A percentile compares a stretch with the other conserved stretches of the same genome.
These are phyloP conservation scores for Tridacna gigas DNA, from an alignment of 2,888 invertebrate species.

Conservation along the genomic window DNA sequence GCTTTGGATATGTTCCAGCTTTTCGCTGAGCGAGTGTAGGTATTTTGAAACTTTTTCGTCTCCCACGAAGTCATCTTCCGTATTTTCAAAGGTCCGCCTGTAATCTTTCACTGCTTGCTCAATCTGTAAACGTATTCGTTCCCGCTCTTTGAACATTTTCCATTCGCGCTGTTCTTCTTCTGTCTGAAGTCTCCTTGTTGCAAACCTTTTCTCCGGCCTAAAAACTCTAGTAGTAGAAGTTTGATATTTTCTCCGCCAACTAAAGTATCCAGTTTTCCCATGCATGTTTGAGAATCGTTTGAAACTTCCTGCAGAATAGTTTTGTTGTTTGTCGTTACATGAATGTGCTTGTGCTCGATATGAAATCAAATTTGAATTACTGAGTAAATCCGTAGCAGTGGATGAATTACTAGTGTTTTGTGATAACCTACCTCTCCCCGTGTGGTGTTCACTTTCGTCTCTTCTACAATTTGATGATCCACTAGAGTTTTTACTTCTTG, in stretches of 20 bases:
- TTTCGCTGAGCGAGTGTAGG: slow-evolving; percentile 37
- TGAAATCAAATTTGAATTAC: too few relatives aligned
- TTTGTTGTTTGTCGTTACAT: too few relatives aligned
- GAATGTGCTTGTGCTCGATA: too few relatives aligned
- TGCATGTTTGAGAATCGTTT: not conserved
- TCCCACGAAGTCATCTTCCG: slow-evolving; percentile 33
- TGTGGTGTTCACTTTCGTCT: too few relatives aligned
- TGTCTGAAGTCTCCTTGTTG: slow-evolving; percentile 23
- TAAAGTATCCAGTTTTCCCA: slow-evolving; percentile 38
- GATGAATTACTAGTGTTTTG: too few relatives aligned
- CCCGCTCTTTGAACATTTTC: slow-evolving; percentile 47
- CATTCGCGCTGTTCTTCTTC: slow-evolving; percentile 33
- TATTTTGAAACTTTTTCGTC: slow-evolving; percentile 54
- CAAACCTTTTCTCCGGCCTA: not conserved
- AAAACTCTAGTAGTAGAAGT: not conserved
- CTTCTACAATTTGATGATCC: too few relatives aligned
- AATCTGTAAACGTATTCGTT: slow-evolving; percentile 38
- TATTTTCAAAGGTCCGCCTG: slow-evolving; percentile 44
- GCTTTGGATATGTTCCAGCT: slow-evolving; percentile 40
- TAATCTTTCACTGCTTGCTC: slow-evolving; percentile 49
- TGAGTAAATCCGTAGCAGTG: too few relatives aligned
- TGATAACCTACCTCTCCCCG: too few relatives aligned
- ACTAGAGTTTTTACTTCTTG: too few relatives aligned
- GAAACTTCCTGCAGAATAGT: not conserved
- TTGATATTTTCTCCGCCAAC: slow-evolving; percentile 46